Base-by-base conservation (phyloP, 2,888 invertebrate genomes). In the Synergus itoensis region DNA sequence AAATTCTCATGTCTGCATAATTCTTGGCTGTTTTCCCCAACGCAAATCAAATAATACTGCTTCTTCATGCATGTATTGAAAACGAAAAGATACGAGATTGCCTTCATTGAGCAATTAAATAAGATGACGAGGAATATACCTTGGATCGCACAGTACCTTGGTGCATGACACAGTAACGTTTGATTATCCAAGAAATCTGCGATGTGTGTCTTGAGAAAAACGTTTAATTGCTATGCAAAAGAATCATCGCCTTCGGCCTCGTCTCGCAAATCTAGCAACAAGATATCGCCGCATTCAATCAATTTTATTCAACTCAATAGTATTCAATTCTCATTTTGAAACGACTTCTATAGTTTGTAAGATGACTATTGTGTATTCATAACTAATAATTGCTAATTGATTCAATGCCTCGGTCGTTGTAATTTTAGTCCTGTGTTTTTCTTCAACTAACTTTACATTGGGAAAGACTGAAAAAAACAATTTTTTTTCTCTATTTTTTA, bases 41-140 rank as follows among this genome's bases (percentile, higher is more conserved):
- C n/a, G 73, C 16, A 8, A 28, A 53, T 14, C 8, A 16, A 36
- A 36, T n/a, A 53, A n/a, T 53, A 12, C 18, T 28, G 36, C 21
- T 3, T 28, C 18, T 41, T 21, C 43, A 69, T 28, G 16, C 73
- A 36, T 73, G 53, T 28, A 48, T 73, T 73, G 53, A 53, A 73
- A 48, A 53, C 28, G 48, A 73, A n/a, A 53, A 28, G 36, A 53
- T 53, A 67, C 53, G 73, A 48, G 73, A 73, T 73, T 73, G 53
- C 73, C 73, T 73, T 73, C 73, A 73, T 73, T 73, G 48, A 53
- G 73, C 73, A 73, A 73, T 73, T 73, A 73, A 73, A 73, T 73
- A 53, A 16, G 73, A 53, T 73, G 73, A 73, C 73, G 36, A 53
- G 9, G 73, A 9, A 36, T 73, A 36, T 73, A 69, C 48, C 69